Conservation (phyloP, 2,113 vertebrate genomes). For the Cheilinus undulatus region DNA sequence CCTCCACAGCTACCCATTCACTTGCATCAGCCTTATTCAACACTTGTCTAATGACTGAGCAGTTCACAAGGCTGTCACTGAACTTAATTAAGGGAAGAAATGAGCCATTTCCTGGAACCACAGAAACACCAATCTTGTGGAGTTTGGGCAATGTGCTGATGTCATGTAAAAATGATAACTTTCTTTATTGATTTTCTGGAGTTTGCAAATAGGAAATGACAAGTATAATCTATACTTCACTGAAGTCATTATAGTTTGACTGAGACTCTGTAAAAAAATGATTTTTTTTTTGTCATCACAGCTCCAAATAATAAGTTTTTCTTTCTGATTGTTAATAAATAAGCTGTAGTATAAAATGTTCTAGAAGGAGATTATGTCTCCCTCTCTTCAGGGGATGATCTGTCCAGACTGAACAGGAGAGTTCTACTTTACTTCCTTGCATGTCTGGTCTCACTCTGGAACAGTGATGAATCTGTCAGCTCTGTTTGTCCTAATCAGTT, state of each 20-base stretch:
- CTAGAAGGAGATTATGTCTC: conserved; percentile 5
- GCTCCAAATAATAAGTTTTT: neutral
- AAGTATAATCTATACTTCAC: neutral
- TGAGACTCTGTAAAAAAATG: neutral
- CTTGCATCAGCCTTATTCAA: conserved; percentile 28
- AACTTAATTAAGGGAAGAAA: conserved; percentile 62
- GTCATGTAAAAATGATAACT: conserved; percentile 35
- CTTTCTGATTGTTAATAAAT: neutral
- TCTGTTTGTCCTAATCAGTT: conserved; percentile 70
- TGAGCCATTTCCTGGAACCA: conserved; percentile 46
- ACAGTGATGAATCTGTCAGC: conserved; percentile 73
- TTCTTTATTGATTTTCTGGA: conserved; percentile 33
- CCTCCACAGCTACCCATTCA: neutral
- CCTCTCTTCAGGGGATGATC: conserved; percentile 8
- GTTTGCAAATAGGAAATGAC: conserved; percentile 21
- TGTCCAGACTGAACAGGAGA: conserved; percentile 31
- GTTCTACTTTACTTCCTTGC: conserved; percentile 47
- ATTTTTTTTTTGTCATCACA: neutral
- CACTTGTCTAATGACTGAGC: conserved; percentile 38
- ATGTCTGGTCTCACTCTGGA: conserved; percentile 30
- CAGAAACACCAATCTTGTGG: conserved; percentile 24
- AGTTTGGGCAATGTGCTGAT: conserved; percentile 42
- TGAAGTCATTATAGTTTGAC: conserved; percentile 5
- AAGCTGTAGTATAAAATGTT: neutral
- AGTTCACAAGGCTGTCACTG: conserved; percentile 29